A percentile compares a stretch with the other conserved stretches of the same genome.
Conservation (phyloP, 2,797 vertebrate species). For the Microtus obscurus region DNA sequence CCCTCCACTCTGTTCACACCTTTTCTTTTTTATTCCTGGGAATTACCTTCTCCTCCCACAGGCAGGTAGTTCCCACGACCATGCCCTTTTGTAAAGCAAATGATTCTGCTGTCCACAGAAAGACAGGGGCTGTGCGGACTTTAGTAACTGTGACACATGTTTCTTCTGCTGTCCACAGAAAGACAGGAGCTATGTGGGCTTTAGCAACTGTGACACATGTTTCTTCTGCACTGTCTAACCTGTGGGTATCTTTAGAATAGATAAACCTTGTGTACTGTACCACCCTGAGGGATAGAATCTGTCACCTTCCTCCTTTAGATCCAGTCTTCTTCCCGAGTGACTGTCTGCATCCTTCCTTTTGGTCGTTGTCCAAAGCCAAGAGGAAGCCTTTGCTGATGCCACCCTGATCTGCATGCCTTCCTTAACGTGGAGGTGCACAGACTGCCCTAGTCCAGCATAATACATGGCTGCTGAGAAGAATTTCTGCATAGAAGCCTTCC, state of each 20-base stretch:
- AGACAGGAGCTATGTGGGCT: background rate
- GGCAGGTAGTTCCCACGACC: background rate
- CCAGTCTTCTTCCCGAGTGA: background rate
- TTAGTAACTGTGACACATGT: too few species aligned
- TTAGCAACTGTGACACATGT: background rate
- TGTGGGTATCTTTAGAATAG: background rate
- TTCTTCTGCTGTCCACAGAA: slow-evolving; percentile 26
- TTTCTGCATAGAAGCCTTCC: background rate
- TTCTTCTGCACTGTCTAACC: slow-evolving; percentile 22
- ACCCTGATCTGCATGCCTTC: background rate
- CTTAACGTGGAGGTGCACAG: background rate
- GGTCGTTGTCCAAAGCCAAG: background rate
- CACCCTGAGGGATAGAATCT: background rate
- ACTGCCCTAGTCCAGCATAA: background rate
- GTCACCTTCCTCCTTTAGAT: background rate
- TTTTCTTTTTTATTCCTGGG: background rate
- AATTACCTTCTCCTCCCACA: background rate
- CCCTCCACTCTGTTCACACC: background rate
- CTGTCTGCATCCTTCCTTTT: background rate
- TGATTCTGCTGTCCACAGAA: slow-evolving; percentile 1
- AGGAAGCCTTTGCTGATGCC: background rate
- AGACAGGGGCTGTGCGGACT: background rate
- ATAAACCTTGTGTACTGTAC: background rate
- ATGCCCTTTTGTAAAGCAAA: slow-evolving; percentile 23
- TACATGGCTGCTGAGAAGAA: background rate